Base-by-base conservation (phyloP, 2,888 invertebrate genomes). In the Tricholauxania praeusta region DNA sequence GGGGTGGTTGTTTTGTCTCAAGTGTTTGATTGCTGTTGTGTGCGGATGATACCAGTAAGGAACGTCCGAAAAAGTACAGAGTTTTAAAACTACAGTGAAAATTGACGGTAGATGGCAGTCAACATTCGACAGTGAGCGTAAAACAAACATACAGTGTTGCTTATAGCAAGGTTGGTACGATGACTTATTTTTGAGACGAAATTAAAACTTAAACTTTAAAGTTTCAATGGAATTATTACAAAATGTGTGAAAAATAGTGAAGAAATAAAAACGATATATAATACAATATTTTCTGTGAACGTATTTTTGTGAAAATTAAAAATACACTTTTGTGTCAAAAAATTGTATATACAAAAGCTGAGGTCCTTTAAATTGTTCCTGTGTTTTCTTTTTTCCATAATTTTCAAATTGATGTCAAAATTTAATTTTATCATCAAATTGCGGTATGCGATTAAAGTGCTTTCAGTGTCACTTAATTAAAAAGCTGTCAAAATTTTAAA, bases 71-170 rank as follows among this genome's bases (percentile, higher is more conserved):
- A 39, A 5, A 39, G 39, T 39, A 39, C 39, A 39, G 39, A 39
- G 39, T 39, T 39, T 39, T 39, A 10, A 39, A 39, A 10, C 39
- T 10, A 10, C 39, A 15, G 19, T 47, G 19, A 47, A 63, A 66
- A 39, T 28, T 32, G 53, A n/a, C 53, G 17, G 52, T 66, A 53
- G 65, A 52, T 52, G 65, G 65, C 65, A 66, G 65, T 53, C 65
- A 39, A 22, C 17, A 39, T 39, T 39, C 28, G 52, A n/a, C 28
- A 17, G 65, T 53, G 28, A 19, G 28, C 2, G 52, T 52, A 15
- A 28, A 32, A 39, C 39, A 39, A 39, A 39, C 39, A 39, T 39
- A 10, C 10, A 39, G 39, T 39, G 39, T 39, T 39, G 39, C 39
- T 39, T 39, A 39, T 10, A 39, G 39, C 39, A 39, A 39, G 39